Conservation (phyloP, 23 tunicate species). For the Styela clava region DNA sequence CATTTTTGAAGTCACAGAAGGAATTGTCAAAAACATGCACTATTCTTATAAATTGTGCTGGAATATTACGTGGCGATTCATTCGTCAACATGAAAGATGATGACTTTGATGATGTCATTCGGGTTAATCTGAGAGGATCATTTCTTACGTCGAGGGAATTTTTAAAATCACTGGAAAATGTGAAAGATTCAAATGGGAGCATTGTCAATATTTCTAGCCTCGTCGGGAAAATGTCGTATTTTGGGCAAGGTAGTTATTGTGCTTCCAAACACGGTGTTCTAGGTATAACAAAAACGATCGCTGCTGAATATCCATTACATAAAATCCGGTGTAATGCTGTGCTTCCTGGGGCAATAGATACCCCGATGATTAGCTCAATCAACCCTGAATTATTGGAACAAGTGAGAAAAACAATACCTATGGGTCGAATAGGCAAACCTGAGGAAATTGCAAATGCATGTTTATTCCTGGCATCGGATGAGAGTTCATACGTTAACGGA, state of each 20-base stretch:
- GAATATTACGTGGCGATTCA: conserved; percentile 8
- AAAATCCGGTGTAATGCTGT: conserved; percentile 63
- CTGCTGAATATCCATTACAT: conserved; percentile 37
- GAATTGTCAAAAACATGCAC: not conserved
- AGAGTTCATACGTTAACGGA: too few species aligned
- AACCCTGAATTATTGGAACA: too few species aligned
- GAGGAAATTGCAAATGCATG: conserved; percentile 3
- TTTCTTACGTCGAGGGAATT: conserved; percentile 64
- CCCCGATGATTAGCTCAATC: conserved; percentile 60
- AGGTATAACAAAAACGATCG: conserved; percentile 74
- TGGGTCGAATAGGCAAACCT: not conserved
- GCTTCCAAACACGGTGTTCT: conserved; percentile 81
- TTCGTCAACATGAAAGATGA: conserved; percentile 19
- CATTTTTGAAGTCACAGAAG: not conserved
- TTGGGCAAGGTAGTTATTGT: conserved; percentile 29
- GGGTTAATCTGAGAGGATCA: conserved; percentile 23
- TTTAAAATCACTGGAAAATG: too few species aligned
- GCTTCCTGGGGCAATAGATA: conserved; percentile 47
- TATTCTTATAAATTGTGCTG: conserved; percentile 41
- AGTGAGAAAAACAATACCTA: not conserved
- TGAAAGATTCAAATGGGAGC: conserved; percentile 9
- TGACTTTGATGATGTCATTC: conserved; percentile 12
- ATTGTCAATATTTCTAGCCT: conserved; percentile 66
- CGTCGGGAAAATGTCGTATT: conserved; percentile 28
- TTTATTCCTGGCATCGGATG: not conserved